Evolutionary conservation across 2,888 invertebrate genomes (phyloP).

Genomic region (Eristalis tenax): DNA sequence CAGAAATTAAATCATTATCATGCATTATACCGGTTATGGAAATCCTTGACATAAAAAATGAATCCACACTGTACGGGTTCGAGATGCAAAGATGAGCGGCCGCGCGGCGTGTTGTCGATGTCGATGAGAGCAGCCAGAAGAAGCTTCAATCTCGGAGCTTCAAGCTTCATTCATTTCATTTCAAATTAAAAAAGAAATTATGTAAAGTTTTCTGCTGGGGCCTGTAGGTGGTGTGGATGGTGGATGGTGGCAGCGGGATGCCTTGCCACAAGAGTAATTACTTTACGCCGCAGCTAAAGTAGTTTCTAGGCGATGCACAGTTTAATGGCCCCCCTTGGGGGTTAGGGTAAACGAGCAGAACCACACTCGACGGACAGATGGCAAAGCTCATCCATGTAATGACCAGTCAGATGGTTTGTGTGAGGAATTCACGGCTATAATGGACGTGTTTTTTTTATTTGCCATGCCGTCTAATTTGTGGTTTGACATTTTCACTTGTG

Average conservation of each 20-base stretch:
- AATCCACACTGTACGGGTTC: constrained; percentile 39
- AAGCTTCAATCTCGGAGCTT: neutral
- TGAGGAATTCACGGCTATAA: constrained; percentile 5
- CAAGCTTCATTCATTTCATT: constrained; percentile 12
- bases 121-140: constrained; percentile 16
- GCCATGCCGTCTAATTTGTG: constrained; percentile 38
- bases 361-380: constrained; percentile 1
- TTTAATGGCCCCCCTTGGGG: constrained; percentile 47
- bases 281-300: constrained; percentile 11
- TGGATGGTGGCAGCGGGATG: neutral
- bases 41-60: constrained; percentile 81
- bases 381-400: constrained; percentile 40
- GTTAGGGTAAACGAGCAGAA: constrained; percentile 53
- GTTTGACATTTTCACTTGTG: constrained; percentile 66
- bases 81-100: constrained; percentile 11
- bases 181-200: constrained; percentile 62
- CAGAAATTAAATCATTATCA: constrained; percentile 68
- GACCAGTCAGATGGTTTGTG: constrained; percentile 54
- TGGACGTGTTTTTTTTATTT: constrained; percentile 24
- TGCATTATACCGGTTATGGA: constrained; percentile 78
- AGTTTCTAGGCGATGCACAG: constrained; percentile 41
- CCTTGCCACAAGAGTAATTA: constrained; percentile 14
- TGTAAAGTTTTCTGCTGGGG: constrained; percentile 36
- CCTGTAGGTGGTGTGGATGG: neutral
- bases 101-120: constrained; percentile 4